phyloP scores from a whole-genome alignment of 2,113 vertebrate genomes.

The Prinia subflava region DNA sequence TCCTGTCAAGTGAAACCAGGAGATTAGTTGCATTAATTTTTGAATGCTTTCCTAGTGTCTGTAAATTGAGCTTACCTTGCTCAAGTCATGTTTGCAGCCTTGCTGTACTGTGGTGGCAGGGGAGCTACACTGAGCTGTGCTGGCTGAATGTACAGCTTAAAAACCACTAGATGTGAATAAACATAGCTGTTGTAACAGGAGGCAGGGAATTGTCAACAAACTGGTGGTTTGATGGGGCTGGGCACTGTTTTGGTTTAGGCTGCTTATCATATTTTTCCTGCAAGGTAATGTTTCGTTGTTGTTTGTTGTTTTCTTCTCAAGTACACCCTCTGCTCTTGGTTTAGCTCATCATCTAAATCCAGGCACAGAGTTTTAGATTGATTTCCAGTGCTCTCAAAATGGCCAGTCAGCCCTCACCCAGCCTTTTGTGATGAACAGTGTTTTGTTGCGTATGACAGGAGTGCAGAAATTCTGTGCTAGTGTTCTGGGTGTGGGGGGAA shows the following conservation, averaged over 20 bases:
- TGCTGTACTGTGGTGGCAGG: not conserved
- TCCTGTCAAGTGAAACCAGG: constrained; percentile 1
- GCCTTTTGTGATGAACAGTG: not conserved
- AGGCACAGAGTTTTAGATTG: not conserved
- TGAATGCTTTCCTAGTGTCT: not conserved
- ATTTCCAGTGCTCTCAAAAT: not conserved
- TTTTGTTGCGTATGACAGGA: not conserved
- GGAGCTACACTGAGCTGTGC: not conserved
- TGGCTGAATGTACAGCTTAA: not conserved
- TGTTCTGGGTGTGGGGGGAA: rapidly evolving
- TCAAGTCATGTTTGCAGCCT: not conserved
- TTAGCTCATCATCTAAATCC: not conserved
- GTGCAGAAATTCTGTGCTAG: not conserved
- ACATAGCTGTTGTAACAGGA: not conserved
- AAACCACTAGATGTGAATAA: not conserved
- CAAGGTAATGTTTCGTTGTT: not conserved
- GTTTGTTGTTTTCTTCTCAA: not conserved
- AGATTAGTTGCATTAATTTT: constrained; percentile 31
- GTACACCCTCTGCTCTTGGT: not conserved
- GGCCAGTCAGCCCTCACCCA: not conserved
- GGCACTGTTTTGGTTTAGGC: not conserved
- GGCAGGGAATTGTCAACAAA: not conserved
- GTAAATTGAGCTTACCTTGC: not conserved
- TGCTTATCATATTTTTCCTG: not conserved
- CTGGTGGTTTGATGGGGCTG: not conserved